phyloP scores from a whole-genome alignment of 2,888 invertebrate species.

The Hirtodrosophila alboralis region DNA sequence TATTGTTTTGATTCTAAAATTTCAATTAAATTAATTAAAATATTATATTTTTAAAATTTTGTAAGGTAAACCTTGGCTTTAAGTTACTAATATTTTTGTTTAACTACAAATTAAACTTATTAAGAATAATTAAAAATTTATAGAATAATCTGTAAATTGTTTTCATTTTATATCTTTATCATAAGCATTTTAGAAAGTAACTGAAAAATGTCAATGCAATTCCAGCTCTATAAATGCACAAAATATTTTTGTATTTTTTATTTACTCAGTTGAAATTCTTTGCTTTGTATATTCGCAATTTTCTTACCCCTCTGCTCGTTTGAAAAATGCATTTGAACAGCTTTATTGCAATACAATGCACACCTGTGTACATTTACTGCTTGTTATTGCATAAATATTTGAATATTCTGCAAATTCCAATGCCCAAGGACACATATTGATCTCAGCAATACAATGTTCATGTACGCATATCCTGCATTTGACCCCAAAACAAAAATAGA shows the following conservation, averaged over 20 bases:
- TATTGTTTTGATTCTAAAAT: too few relatives aligned
- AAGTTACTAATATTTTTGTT: too few relatives aligned
- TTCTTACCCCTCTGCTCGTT: too few relatives aligned
- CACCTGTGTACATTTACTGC: slow-evolving; percentile 10
- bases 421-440: slow-evolving; percentile 22
- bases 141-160: too few relatives aligned
- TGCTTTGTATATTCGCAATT: neutral
- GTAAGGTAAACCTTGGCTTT: too few relatives aligned
- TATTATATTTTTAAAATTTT: too few relatives aligned
- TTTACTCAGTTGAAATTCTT: neutral
- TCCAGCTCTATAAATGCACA: neutral
- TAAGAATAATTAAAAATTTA: slow-evolving; percentile 1
- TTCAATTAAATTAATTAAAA: too few relatives aligned
- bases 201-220: too few relatives aligned
- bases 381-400: slow-evolving; percentile 35
- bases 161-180: too few relatives aligned
- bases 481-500: slow-evolving; percentile 17
- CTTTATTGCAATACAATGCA: slow-evolving; percentile 27
- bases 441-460: slow-evolving; percentile 3
- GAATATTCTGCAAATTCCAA: slow-evolving; percentile 23
- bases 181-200: too few relatives aligned
- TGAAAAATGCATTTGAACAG: neutral
- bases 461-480: slow-evolving; percentile 5
- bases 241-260: slow-evolving; percentile 6
- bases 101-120: neutral